Evolutionary conservation across 2,888 invertebrate genomes (phyloP).

Genomic region (Perizoma flavofasciatum): DNA sequence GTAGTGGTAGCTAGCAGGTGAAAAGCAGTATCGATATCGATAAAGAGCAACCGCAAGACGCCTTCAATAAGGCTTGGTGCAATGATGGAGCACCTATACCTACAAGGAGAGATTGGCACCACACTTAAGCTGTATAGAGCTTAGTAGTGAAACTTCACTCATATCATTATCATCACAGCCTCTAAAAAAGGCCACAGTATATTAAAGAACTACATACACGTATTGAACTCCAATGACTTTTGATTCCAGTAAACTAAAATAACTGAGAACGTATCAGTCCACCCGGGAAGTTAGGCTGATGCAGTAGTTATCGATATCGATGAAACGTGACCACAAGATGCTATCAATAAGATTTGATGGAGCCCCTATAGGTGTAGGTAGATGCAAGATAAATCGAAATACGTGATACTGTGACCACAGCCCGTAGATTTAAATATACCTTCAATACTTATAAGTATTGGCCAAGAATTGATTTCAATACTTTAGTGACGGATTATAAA

Average conservation of each 20-base stretch:
- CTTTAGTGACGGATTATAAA: too few species aligned
- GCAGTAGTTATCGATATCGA: slow-evolving; percentile 3
- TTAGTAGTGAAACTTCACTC: too few species aligned
- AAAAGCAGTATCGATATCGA: slow-evolving; percentile 72
- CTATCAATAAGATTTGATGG: slow-evolving; percentile 8
- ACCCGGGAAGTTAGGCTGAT: too few species aligned
- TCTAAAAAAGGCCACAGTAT: too few species aligned
- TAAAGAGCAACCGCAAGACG: slow-evolving; percentile 44
- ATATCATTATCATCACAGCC: too few species aligned
- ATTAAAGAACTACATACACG: too few species aligned
- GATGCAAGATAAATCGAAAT: background rate
- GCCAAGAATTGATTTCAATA: too few species aligned
- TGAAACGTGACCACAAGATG: slow-evolving; percentile 21
- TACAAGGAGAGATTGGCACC: slow-evolving; percentile 13
- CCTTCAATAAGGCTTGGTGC: slow-evolving; percentile 20
- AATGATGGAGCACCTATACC: slow-evolving; percentile 17
- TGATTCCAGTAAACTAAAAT: background rate
- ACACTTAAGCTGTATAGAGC: background rate
- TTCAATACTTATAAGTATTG: too few species aligned
- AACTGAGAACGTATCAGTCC: background rate
- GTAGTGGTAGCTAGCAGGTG: slow-evolving; percentile 67
- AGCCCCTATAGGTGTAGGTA: slow-evolving; percentile 1
- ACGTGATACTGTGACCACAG: slow-evolving; percentile 5
- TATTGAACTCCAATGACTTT: background rate
- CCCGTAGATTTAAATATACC: too few species aligned